These are phyloP conservation scores for Hydrotaea cyrtoneurina DNA, from an alignment of 2,888 invertebrate species.

Conservation along the genomic window DNA sequence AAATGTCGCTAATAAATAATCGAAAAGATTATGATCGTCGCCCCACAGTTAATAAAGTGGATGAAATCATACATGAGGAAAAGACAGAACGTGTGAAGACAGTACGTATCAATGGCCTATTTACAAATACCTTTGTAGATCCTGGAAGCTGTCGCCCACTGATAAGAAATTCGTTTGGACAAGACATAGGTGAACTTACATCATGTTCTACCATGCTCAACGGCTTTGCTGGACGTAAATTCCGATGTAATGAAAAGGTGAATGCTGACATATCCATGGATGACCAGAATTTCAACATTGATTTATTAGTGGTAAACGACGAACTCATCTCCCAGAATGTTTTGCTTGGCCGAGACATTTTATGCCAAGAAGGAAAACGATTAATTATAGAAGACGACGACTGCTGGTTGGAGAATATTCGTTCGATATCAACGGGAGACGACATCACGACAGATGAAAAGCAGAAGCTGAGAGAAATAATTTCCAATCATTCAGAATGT, in stretches of 20 bases:
- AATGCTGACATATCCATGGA: constrained; percentile 40
- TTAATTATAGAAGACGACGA: constrained; percentile 45
- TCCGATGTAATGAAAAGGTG: constrained; percentile 47
- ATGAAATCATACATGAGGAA: no score
- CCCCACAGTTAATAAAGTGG: no score
- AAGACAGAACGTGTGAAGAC: no score
- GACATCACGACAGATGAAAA: no score
- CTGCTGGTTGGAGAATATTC: constrained; percentile 47
- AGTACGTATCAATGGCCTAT: no score
- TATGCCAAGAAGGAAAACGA: constrained; percentile 36
- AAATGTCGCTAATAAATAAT: no score
- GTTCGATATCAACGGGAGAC: background rate
- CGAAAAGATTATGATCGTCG: no score
- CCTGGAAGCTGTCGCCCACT: no score
- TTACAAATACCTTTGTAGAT: no score
- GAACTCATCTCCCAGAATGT: background rate
- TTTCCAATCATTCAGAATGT: no score
- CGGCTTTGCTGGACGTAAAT: constrained; percentile 44
- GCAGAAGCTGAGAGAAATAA: no score
- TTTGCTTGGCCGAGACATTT: no score
- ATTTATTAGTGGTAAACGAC: constrained; percentile 23
- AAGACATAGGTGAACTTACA: background rate
- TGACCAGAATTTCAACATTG: constrained; percentile 15
- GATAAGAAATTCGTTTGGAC: background rate
- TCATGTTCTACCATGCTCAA: constrained; percentile 20